Base-by-base conservation (phyloP, 2,113 vertebrate genomes). In the Anhinga rufa region DNA sequence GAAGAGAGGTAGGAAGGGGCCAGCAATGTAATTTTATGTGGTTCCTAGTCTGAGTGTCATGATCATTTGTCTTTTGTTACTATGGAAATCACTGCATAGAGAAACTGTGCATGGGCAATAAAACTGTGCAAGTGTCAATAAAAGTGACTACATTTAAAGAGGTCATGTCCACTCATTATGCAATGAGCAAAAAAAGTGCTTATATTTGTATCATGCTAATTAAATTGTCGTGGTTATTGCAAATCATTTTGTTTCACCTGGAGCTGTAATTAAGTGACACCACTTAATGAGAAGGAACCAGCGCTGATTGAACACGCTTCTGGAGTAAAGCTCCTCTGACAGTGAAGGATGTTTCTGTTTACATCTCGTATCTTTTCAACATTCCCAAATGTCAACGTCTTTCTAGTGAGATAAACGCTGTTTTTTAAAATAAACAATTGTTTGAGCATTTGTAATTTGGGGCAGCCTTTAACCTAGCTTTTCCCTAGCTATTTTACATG, bases 241-340 rank as follows among this genome's bases (percentile, higher is more conserved):
- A 91, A 92, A 91, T 83, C 82, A 96, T 78, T 95, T 79, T 82
- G 91, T 89, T 93, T 94, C 75, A 71, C 88, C 89, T 88, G 31
- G 28, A 82, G 70, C 82, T 70, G 86, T 92, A 95, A 96, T 92
- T 93, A 96, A 94, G 81, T 57, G 82, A 51, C 90, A 86, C 54
- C n/a, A 31, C 61, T 95, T 94, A 93, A 93, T 66, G 69, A 94
- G 93, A 79, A 96, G 90, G 91, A 91, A 71, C 40, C 70, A 77
- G 72, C 2, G 2, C 48, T 91, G 86, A 93, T 2, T 51, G 46
- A 89, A 55, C 9, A 9, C 2, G 42, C 29, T 36, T n/a, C 64
- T 29, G 54, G 15, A 25, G 61, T n/a, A 86, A 64, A 57, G 85
- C 61, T 85, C n/a, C 61, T 82, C 58, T 91, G 83, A 90, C 46